These are phyloP conservation scores for Ispidina picta DNA, from an alignment of 2,797 vertebrate genomes.

Conservation along the genomic window DNA sequence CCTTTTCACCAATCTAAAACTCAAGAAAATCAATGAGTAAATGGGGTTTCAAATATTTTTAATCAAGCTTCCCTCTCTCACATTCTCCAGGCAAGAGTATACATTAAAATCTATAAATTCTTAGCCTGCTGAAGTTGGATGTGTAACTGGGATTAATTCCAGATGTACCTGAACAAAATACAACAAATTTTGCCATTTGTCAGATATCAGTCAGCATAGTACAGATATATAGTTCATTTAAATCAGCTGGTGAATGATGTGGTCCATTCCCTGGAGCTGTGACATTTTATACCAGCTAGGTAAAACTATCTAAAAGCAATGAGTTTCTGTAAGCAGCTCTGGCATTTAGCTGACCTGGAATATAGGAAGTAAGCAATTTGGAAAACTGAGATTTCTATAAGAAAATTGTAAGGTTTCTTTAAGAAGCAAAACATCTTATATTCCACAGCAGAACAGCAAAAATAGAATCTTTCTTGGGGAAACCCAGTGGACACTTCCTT, in stretches of 20 bases:
- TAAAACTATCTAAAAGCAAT: slow-evolving; percentile 7
- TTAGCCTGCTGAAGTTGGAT: not conserved
- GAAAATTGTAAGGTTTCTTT: not conserved
- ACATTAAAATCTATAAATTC: not conserved
- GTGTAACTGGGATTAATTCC: not conserved
- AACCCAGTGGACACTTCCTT: not conserved
- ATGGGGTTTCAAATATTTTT: not conserved
- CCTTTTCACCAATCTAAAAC: not conserved
- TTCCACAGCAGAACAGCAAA: not conserved
- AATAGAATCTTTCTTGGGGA: not conserved
- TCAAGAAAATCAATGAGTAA: not conserved
- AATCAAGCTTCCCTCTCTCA: not conserved
- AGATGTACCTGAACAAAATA: not conserved
- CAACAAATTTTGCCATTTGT: not conserved
- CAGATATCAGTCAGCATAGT: not conserved
- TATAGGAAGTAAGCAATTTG: not conserved
- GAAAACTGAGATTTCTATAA: not conserved
- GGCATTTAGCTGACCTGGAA: not conserved
- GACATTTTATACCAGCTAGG: not conserved
- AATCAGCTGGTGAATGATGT: not conserved
- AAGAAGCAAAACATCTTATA: not conserved
- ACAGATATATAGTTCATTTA: not conserved
- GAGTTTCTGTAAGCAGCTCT: not conserved
- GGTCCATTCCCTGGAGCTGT: not conserved
- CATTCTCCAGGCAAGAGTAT: not conserved